phyloP scores from a whole-genome alignment of 1,140 invertebrate species.

The Sarcophaga bullata region DNA sequence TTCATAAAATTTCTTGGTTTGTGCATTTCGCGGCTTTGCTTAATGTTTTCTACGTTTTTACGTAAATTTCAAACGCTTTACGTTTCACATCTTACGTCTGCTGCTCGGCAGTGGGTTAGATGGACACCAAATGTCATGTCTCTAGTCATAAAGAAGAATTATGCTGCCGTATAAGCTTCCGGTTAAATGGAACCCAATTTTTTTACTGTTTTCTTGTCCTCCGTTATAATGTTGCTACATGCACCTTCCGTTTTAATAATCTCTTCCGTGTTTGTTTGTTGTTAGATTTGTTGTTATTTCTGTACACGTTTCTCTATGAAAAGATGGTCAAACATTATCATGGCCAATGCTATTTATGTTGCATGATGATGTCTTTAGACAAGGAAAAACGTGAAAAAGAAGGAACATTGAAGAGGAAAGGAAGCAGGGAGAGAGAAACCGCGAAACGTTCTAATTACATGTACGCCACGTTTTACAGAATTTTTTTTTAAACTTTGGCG shows the following conservation, averaged over 20 bases:
- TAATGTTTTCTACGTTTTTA: constrained; percentile 39
- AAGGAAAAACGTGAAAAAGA: background rate
- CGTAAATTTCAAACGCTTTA: constrained; percentile 40
- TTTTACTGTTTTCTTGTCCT: background rate
- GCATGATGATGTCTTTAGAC: background rate
- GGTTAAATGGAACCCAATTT: background rate
- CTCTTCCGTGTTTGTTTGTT: background rate
- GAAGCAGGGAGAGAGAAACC: constrained; percentile 42
- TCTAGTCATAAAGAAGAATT: constrained; percentile 46
- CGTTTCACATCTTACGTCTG: constrained; percentile 9
- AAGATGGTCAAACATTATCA: constrained; percentile 35
- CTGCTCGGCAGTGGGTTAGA: background rate
- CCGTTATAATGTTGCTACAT: constrained; percentile 30
- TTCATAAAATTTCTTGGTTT: constrained; percentile 46
- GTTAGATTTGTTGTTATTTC: background rate
- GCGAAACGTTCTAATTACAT: constrained; percentile 45
- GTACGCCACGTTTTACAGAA: constrained; percentile 28
- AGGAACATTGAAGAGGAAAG: background rate
- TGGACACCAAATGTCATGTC: constrained; percentile 38
- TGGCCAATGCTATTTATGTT: constrained; percentile 10
- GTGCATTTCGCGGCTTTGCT: constrained; percentile 45
- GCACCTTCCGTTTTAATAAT: constrained; percentile 27
- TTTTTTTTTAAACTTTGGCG: constrained; percentile 41
- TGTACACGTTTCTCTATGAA: background rate
- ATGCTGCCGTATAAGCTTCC: constrained; percentile 30